Base-by-base conservation (phyloP, 2,797 vertebrate genomes). In the Chelmon rostratus region DNA sequence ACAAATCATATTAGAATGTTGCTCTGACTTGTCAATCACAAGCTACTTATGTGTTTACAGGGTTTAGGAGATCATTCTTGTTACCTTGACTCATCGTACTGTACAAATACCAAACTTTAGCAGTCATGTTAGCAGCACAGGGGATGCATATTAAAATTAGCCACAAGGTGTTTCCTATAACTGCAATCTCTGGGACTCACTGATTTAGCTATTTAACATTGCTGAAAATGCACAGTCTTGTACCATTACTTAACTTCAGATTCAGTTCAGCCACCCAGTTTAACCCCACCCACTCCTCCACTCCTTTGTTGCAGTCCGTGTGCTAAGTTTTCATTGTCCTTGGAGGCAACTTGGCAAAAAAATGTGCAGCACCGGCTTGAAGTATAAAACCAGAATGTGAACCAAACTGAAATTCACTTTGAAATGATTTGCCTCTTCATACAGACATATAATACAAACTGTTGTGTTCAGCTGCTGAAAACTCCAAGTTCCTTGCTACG, bases 271-370 rank as follows among this genome's bases (percentile, higher is more conserved):
- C 8, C 28, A 21, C 7, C 15, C 6, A 58, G 19, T 25, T 15
- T 25, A 42, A 58, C 21, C 15, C 52, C 13, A 12, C 31, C 33
- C 28, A 23, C 52, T 68, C 56, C 53, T 72, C 38, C 50, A 66
- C 58, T 68, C 40, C 38, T 46, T 52, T 75, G 73, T 77, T 64
- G 73, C 76, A 58, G 58, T 61, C 44, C 57, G 21, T 52, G 53
- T 82, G 42, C 71, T 46, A 58, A 47, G 68, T 31, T 53, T 64
- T 52, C 72, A 31, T 68, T 49, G 69, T 82, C 66, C 64, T 49
- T 33, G 8, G 75, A 28, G 78, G 76, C 33, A 54, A 78, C 56
- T 77, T 86, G 84, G 79, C 73, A 73, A 19, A 66, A 71, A 23
- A 65, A 66, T 73, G 46, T 68, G 59, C 7, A 63, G 38, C 40